Conservation (phyloP, 2,888 invertebrate species). For the Glaucopsyche alexis region DNA sequence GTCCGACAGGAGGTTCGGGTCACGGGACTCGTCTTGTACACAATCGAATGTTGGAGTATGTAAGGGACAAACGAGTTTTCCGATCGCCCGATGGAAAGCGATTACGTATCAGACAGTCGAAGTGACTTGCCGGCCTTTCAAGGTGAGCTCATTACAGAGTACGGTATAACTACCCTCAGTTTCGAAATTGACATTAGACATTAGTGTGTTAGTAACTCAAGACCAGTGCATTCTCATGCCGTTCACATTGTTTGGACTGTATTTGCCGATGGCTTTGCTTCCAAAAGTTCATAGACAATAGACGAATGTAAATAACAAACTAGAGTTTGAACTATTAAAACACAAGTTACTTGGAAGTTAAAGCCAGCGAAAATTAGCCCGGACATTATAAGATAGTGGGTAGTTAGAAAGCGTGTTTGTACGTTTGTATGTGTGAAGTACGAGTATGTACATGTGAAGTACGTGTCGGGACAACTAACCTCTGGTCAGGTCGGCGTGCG, state of each 20-base stretch:
- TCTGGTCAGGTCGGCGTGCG: slow-evolving; percentile 68
- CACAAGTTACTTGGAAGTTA: neutral
- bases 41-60: slow-evolving; percentile 8
- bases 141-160: too few species aligned
- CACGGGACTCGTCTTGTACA: slow-evolving; percentile 44
- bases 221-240: neutral
- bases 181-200: neutral
- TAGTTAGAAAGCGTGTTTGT: neutral
- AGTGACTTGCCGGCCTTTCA: too few species aligned
- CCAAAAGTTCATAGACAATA: neutral
- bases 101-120: too few species aligned
- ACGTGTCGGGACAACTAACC: slow-evolving; percentile 49
- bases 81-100: too few species aligned
- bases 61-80: too few species aligned
- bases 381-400: neutral
- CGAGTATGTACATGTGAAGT: neutral
- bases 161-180: neutral
- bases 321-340: neutral
- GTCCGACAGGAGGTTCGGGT: slow-evolving; percentile 60
- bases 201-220: neutral
- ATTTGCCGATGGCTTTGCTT: neutral
- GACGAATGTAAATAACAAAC: neutral
- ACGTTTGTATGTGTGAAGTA: neutral
- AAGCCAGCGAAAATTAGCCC: neutral
- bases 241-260: neutral